A percentile compares a stretch with the other conserved stretches of the same genome.
Conservation (phyloP, 92 coral and sea anemone species). For the Zoanthus gigantus region DNA sequence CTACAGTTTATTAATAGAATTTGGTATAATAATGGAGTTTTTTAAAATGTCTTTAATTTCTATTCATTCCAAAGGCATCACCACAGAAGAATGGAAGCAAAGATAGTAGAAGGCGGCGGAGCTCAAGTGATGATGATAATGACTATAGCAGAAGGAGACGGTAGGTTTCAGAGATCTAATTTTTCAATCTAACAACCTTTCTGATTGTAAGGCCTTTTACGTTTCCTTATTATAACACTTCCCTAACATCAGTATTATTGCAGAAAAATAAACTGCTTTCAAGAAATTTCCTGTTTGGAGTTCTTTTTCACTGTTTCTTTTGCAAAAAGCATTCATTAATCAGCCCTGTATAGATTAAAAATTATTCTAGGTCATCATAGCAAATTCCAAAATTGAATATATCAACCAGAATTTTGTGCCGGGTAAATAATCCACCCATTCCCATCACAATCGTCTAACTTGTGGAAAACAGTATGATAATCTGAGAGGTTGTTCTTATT, state of each 20-base stretch:
- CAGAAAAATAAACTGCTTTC: no score
- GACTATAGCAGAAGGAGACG: conserved; percentile 76
- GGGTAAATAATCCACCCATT: not conserved
- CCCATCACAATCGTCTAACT: conserved; percentile 15
- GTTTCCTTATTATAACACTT: no score
- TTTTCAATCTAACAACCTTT: no score
- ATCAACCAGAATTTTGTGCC: not conserved
- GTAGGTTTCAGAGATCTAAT: conserved; percentile 49
- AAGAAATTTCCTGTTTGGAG: not conserved
- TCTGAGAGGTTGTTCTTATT: conserved; percentile 97
- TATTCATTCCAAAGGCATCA: conserved; percentile 62
- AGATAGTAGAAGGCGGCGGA: conserved; percentile 70
- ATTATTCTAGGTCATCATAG: not conserved
- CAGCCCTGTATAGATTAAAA: not conserved
- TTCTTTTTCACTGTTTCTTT: not conserved
- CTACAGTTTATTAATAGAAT: no score
- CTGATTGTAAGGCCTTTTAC: no score
- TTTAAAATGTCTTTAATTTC: not conserved
- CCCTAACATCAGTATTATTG: no score
- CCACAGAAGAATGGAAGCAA: conserved; percentile 84
- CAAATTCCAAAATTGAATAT: not conserved
- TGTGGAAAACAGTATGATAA: conserved; percentile 49
- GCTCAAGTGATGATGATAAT: conserved; percentile 83
- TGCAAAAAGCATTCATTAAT: not conserved
- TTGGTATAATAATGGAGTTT: not conserved